phyloP scores from a whole-genome alignment of 2,888 invertebrate species.

The Biston betularia region DNA sequence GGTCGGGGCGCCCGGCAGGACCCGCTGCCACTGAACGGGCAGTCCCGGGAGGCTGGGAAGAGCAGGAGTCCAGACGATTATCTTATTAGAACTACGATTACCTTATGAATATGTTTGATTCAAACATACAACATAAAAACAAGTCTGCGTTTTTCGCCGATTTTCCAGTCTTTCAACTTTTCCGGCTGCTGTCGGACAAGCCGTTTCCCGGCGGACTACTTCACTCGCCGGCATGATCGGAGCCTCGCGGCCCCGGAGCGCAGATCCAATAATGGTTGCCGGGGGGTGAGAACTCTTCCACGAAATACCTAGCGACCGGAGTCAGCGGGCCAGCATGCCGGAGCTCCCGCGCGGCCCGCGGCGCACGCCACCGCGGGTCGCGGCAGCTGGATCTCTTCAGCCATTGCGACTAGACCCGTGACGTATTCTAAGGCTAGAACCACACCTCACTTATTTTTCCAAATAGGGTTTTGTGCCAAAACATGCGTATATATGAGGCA shows the following conservation, averaged over 20 bases:
- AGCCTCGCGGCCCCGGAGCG: slow-evolving; percentile 49
- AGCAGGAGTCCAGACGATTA: too few relatives aligned
- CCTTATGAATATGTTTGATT: too few relatives aligned
- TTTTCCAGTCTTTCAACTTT: too few relatives aligned
- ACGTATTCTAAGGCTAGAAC: neutral
- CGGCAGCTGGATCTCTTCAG: neutral
- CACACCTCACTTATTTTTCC: neutral
- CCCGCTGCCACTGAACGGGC: too few relatives aligned
- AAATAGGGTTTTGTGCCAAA: too few relatives aligned
- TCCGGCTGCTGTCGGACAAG: too few relatives aligned
- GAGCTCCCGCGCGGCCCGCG: slow-evolving; percentile 37
- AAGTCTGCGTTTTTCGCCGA: too few relatives aligned
- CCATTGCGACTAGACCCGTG: slow-evolving; percentile 10
- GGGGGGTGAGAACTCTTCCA: slow-evolving; percentile 55
- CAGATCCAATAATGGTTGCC: slow-evolving; percentile 27
- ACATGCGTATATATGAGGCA: too few relatives aligned
- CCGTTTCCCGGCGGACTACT: slow-evolving; percentile 6
- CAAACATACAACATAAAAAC: too few relatives aligned
- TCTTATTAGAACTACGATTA: too few relatives aligned
- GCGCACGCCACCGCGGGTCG: slow-evolving; percentile 4
- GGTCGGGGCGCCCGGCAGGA: too few relatives aligned
- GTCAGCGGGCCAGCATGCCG: slow-evolving; percentile 50
- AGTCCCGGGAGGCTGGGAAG: too few relatives aligned
- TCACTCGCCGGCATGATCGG: slow-evolving; percentile 39
- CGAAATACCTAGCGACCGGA: slow-evolving; percentile 62